phyloP scores from a whole-genome alignment of 2,113 vertebrate species.

The Bubo blakistoni region DNA sequence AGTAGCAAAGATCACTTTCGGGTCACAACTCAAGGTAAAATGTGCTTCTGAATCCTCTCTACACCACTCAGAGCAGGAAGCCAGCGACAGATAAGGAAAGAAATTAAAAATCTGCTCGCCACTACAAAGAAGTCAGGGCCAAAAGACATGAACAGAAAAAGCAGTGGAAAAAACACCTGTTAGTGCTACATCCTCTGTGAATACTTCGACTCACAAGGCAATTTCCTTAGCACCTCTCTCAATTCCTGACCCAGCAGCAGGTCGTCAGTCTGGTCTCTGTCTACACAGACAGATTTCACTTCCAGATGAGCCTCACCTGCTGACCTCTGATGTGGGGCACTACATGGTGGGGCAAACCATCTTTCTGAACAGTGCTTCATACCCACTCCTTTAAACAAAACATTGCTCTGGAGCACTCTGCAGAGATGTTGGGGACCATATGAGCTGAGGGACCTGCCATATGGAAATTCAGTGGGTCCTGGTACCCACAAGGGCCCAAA shows the following conservation, averaged over 20 bases:
- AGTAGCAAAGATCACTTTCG: not conserved
- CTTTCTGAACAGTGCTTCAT: not conserved
- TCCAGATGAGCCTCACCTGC: not conserved
- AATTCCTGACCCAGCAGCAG: not conserved
- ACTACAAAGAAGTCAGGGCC: not conserved
- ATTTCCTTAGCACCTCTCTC: not conserved
- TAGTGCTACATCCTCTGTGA: not conserved
- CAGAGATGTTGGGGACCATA: accelerated
- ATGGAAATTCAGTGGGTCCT: not conserved
- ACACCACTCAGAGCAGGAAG: not conserved
- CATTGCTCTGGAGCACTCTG: not conserved
- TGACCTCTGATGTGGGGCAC: not conserved
- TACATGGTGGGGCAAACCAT: accelerated
- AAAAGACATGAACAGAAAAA: not conserved
- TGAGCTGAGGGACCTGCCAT: not conserved
- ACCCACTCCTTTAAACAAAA: not conserved
- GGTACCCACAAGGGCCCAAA: not conserved
- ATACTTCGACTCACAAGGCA: accelerated
- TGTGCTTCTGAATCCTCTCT: not conserved
- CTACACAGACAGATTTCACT: not conserved
- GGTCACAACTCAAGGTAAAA: not conserved
- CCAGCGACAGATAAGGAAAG: not conserved
- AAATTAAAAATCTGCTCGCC: not conserved
- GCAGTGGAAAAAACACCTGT: not conserved
- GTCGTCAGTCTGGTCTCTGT: accelerated